Percentiles rank a stretch among this genome's conserved stretches.
Evolutionary conservation across 2,113 vertebrate genomes (phyloP).

Genomic region (Chlamydotis undulata): DNA sequence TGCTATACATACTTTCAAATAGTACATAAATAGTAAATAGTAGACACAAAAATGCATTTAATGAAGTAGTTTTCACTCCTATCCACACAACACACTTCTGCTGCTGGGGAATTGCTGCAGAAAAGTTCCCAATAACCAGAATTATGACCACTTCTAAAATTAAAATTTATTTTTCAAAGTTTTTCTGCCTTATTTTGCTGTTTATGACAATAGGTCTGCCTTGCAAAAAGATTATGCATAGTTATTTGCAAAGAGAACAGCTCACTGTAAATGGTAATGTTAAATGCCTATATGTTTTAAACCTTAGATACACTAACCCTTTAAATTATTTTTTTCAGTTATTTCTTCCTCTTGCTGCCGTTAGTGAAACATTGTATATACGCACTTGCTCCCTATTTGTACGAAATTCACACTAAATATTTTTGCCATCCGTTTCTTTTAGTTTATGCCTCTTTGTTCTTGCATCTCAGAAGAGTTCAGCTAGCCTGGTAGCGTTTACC

Average conservation of each 20-base stretch:
- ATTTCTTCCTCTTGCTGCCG: not conserved
- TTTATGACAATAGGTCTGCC: not conserved
- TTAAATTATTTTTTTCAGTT: not conserved
- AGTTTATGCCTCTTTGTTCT: not conserved
- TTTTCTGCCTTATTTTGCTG: not conserved
- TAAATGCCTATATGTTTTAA: not conserved
- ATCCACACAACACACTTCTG: not conserved
- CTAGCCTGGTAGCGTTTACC: constrained; percentile 12
- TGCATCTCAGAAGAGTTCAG: not conserved
- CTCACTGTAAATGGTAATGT: not conserved
- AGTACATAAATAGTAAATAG: not conserved
- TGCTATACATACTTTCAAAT: not conserved
- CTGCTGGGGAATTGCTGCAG: not conserved
- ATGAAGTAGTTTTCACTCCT: not conserved
- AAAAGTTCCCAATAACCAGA: not conserved
- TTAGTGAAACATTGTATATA: not conserved
- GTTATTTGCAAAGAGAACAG: not conserved
- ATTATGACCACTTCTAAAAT: not conserved
- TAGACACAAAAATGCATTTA: not conserved
- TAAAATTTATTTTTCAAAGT: not conserved
- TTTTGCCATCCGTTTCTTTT: not conserved
- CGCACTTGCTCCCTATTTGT: not conserved
- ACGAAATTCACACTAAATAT: not conserved
- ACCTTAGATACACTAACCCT: not conserved
- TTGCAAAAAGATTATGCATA: not conserved